Base-by-base conservation (phyloP, 2,797 vertebrate genomes). In the Enteromius mattozi region DNA sequence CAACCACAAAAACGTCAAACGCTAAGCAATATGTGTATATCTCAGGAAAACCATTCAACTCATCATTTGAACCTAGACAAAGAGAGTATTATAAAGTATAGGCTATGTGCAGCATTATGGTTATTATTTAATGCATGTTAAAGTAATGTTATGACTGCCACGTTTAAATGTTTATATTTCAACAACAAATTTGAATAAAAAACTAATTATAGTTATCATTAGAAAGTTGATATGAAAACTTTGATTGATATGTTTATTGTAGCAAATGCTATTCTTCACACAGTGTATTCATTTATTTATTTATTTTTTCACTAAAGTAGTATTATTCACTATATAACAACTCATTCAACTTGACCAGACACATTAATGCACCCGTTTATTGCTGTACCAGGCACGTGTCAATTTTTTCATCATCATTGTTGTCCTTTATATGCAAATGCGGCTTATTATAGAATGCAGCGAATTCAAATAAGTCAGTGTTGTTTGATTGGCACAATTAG, bases 401-500 rank as follows among this genome's bases (percentile, higher is more conserved):
- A 80, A 49, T 80, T 80, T 68, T 80, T 68, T 68, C 12, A 51
- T 66, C 61, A 79, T 80, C 63, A 66, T 33, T 51, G 63, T 68
- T 68, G 19, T 21, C 27, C 45, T 80, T 74, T 49, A 37, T 75
- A 49, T 40, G 17, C 70, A 37, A 80, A 80, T 80, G 40, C n/a
- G 27, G 19, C 63, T 35, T 68, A 35, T 80, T 80, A 80, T 51
- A 47, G 61, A 79, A 66, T 51, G 59, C 61, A n/a, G 12, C 10
- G 6, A 80, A 79, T 49, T 66, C 42, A 79, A 42, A 42, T 71
- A 21, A 27, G 37, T 71, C 47, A 74, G 10, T 24, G 45, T 45
- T 82, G 63, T 86, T 75, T 56, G 49, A 51, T 68, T n/a, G 16
- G 65, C 19, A 17, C 75, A 63, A 72, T 80, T 80, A 80, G 19